Evolutionary conservation across 1,140 invertebrate species (phyloP), one percentile per base, ranked within the genome.

Genomic region (Hypsibius dujardini): DNA sequence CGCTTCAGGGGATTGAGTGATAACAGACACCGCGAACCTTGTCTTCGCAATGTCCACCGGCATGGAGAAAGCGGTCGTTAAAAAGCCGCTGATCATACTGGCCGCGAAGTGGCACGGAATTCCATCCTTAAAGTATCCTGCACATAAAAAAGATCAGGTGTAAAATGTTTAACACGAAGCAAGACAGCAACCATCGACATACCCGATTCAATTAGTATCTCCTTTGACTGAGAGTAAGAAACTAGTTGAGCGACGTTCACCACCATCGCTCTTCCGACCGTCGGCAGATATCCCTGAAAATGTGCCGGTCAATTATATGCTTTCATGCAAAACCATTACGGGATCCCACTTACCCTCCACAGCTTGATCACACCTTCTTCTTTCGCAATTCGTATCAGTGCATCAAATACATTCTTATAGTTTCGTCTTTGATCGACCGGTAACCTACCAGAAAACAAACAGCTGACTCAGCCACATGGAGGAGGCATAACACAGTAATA

Each of bases 1-100:
- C n/a, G n/a, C n/a, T n/a, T n/a, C 59, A 47, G 72, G 40, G 2
- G 46, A 62, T 56, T 47, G 14, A 70, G 47, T 59, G 72, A 76
- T 74, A 14, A 28, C 45, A 15, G 74, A 14, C 12, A 47, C 1
- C 46, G 75, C 72, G 82, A 80, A 90, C 87, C 90, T 89, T 14
- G 95, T 98, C 83, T 98, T 98, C 46, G 91, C 93, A 79, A 98
- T 98, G 81, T 98, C 95, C 28, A 98, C 90, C 15, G 95, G 95
- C 91, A 98, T 95, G 0, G 93, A 97, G 2, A 92, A 90, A 71
- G 88, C 86, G 46, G 95, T 98, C 62, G 95, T 98, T 60, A 97
- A 85, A 2, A 98, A 84, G 42, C 95, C 95, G 75, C 92, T 95
- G 74, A 98, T 89, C 94, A 98, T 98, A 72, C 92, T 94, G 70